Base-by-base conservation (phyloP, 2,113 vertebrate species). In the Neoarius graeffei region DNA sequence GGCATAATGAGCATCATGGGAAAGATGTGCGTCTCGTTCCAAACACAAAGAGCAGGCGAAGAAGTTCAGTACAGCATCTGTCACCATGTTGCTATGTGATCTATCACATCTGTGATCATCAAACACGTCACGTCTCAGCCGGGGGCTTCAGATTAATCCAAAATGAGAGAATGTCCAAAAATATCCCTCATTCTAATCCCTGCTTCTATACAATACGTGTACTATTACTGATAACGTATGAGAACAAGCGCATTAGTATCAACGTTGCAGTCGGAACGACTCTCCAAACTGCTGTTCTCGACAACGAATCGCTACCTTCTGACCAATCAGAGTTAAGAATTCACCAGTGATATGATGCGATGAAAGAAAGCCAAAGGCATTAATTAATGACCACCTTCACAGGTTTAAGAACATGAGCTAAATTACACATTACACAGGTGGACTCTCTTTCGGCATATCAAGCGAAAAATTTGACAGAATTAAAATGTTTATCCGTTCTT, bases 1-100 rank as follows among this genome's bases (percentile, higher is more conserved):
- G 35, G 9, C 64, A 73, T 84, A 89, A 89, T 57, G 82, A 85
- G 85, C 50, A 56, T 84, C 74, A 42, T 73, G 81, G 83, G 86
- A 62, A 81, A 77, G 48, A 86, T 57, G 54, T 54, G 48, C n/a
- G 15, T 74, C 85, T 74, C 56, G 74, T 48, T 85, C 62, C 64
- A 81, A 52, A 79, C 35, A 60, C 35, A 60, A 81, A 42, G 50
- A 83, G 42, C 56, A 52, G 50, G 42, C 74, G 42, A 83, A 48
- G 50, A 62, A 48, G 57, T 62, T 42, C 57, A 67, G 79, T 57
- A 66, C 27, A 50, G 11, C 30, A 69, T 59, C 60, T 73, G 66
- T 73, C 84, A 85, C 69, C 48, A 30, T 5, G 50, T 14, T 59
- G 67, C 56, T 1, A 8, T 3, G 27, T 42, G 27, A 81, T 81